Percentiles rank a stretch among this genome's conserved stretches.
These are phyloP conservation scores for Saturnia pavonia DNA, from an alignment of 2,888 invertebrate genomes.

Conservation along the genomic window DNA sequence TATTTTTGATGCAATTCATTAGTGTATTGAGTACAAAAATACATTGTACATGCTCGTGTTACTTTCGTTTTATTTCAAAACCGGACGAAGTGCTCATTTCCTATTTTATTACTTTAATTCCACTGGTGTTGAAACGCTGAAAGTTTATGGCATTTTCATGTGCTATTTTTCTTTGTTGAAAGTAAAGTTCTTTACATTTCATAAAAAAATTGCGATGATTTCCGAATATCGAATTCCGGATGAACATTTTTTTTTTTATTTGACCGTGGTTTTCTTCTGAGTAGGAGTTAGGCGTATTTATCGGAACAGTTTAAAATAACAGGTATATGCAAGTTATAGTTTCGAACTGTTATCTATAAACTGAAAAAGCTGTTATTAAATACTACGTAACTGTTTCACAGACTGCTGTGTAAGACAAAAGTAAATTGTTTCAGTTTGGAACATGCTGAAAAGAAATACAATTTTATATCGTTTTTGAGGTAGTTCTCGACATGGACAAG, in stretches of 20 bases:
- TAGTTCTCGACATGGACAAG: not conserved
- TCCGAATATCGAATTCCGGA: too few relatives aligned
- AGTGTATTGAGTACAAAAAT: not conserved
- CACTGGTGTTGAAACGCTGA: not conserved
- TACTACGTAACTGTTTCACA: too few relatives aligned
- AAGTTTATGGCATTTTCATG: not conserved
- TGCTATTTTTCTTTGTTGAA: not conserved
- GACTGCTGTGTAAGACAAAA: too few relatives aligned
- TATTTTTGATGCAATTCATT: not conserved
- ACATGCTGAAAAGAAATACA: too few relatives aligned
- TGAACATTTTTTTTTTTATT: too few relatives aligned
- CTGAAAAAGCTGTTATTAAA: too few relatives aligned
- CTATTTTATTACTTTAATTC: not conserved
- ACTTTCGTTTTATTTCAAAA: not conserved
- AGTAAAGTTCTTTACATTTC: not conserved
- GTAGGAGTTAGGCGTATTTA: too few relatives aligned
- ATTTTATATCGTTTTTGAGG: not conserved
- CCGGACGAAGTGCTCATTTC: not conserved
- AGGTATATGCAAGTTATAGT: too few relatives aligned
- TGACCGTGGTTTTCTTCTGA: too few relatives aligned
- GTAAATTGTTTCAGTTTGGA: not conserved
- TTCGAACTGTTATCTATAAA: too few relatives aligned
- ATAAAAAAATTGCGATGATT: not conserved
- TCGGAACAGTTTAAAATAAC: too few relatives aligned
- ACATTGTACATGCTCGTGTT: not conserved